Base-by-base conservation (phyloP, 2,113 vertebrate genomes). In the Puntigrus tetrazona region DNA sequence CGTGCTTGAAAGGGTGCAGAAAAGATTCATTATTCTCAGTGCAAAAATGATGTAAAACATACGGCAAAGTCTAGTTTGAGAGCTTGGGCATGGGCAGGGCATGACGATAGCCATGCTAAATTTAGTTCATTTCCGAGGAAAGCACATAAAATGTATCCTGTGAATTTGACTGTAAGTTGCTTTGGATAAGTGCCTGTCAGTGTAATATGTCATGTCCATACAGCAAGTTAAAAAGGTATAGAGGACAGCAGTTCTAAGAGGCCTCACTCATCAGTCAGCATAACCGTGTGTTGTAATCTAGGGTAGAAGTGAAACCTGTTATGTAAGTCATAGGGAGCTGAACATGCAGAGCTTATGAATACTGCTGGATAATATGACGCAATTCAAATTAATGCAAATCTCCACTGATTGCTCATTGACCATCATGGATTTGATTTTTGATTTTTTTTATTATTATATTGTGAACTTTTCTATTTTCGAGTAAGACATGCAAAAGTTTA, bases 261-360 rank as follows among this genome's bases (percentile, higher is more conserved):
- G 6, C 50, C 20, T 27, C 5, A 25, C 20, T 29, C 69, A 47
- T 50, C 20, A 8, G n/a, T 76, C 13, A 38, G 22, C 10, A 69
- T 36, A 52, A 29, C 8, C 1, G 47, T 16, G 82, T 84, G 45
- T 78, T 22, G 82, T 77, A 84, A 84, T 84, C 11, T 67, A 63
- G 74, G 59, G 74, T n/a, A 78, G 75, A 78, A 78, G 75, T 84
- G 83, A 84, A 84, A 70, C 75, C 45, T 36, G 61, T 78, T 84
- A 70, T 47, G 61, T 43, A 78, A 78, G 25, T 55, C 83, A 55
- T 11, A 27, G 9, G 34, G 82, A 84, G 61, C 1, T 18, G 82
- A 76, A 83, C 29, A 84, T 25, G 31, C 9, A 69, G 10, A 84
- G 22, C 41, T 67, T 38, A 47, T 65, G 72, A 83, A 47, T 34